phyloP scores from a whole-genome alignment of 2,888 invertebrate species.

The Bombyx huttoni region DNA sequence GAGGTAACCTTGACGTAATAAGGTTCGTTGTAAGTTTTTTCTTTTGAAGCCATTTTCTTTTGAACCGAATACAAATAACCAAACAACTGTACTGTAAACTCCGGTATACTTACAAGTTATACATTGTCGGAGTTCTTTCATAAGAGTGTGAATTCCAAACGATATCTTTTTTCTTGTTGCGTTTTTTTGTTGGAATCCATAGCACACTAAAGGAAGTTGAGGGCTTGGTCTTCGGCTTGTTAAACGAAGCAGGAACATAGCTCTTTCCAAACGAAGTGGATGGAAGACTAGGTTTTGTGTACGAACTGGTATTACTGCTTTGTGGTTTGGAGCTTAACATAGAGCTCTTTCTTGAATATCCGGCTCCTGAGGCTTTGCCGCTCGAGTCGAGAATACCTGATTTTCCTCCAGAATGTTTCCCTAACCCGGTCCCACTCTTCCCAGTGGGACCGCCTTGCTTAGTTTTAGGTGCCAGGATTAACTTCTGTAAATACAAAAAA shows the following conservation, averaged over 20 bases:
- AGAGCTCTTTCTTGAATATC: not conserved
- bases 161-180: slow-evolving; percentile 43
- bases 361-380: not conserved
- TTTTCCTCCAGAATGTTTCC: slow-evolving; percentile 8
- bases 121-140: slow-evolving; percentile 50
- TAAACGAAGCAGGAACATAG: slow-evolving; percentile 23
- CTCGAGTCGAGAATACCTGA: not conserved
- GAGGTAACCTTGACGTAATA: no score
- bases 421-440: slow-evolving; percentile 33
- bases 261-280: slow-evolving; percentile 15
- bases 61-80: not conserved
- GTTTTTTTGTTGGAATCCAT: slow-evolving; percentile 49
- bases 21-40: no score
- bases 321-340: not conserved
- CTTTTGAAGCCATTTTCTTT: no score
- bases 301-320: not conserved
- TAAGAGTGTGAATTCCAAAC: slow-evolving; percentile 39
- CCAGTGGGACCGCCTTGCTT: slow-evolving; percentile 35
- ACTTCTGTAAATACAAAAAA: no score
- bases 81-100: not conserved
- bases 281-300: not conserved
- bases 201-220: slow-evolving; percentile 43
- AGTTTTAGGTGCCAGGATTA: slow-evolving; percentile 33
- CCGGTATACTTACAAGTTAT: slow-evolving; percentile 39
- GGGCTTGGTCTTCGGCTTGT: slow-evolving; percentile 30